Conservation (phyloP, 2,797 vertebrate genomes). For the Xiphophorus birchmanni region DNA sequence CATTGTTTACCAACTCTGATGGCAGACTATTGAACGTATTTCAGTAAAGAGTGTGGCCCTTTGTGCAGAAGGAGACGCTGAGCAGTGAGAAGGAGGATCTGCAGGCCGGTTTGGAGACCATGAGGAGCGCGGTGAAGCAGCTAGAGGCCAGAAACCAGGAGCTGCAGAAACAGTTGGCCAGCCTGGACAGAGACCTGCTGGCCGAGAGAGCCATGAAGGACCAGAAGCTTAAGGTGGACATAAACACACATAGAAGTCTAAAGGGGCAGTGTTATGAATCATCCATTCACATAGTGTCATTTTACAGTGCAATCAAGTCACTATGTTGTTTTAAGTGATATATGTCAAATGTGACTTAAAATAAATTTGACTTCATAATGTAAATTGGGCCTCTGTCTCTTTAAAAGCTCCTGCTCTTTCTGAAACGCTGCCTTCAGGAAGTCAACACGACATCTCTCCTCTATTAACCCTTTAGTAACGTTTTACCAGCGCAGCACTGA, state of each 20-base stretch:
- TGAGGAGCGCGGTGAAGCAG: slow-evolving; percentile 84
- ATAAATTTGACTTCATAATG: no score
- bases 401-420: no score
- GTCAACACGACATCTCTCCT: no score
- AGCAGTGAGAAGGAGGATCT: slow-evolving; percentile 88
- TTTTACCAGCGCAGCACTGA: no score
- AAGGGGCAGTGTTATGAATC: no score
- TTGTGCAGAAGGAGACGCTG: slow-evolving; percentile 83
- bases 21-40: background rate
- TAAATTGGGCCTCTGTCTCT: no score
- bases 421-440: no score
- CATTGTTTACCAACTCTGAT: background rate
- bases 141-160: slow-evolving; percentile 90
- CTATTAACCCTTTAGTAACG: no score
- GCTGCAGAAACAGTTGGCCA: slow-evolving; percentile 80
- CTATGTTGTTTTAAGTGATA: no score
- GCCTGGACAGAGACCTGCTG: slow-evolving; percentile 88
- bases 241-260: background rate
- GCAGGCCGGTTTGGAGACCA: slow-evolving; percentile 81
- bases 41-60: background rate
- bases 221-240: slow-evolving; percentile 90
- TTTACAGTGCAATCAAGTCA: no score
- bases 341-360: no score
- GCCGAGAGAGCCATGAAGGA: slow-evolving; percentile 89
- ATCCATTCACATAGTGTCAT: no score